phyloP scores from a whole-genome alignment of 1,140 invertebrate species.

The Hermetia illucens region DNA sequence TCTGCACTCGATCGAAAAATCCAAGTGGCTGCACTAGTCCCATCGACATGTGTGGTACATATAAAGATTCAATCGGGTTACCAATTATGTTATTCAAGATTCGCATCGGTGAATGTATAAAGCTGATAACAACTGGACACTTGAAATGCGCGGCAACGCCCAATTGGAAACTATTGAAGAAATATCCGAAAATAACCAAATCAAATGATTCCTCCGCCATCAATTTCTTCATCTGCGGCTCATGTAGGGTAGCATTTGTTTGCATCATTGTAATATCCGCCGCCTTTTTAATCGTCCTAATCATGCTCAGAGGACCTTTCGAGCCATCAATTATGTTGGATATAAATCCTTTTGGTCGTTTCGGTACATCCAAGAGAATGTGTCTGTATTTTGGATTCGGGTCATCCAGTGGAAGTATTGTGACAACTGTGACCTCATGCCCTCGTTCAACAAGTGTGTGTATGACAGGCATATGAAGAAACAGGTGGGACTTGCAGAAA shows the following conservation, averaged over 20 bases:
- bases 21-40: not conserved
- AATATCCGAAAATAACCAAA: not conserved
- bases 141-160: constrained; percentile 3
- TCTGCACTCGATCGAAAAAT: not conserved
- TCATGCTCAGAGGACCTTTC: not conserved
- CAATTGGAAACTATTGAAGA: not conserved
- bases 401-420: not conserved
- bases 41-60: not conserved
- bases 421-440: not conserved
- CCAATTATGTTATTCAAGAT: not conserved
- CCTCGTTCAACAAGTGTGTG: not conserved
- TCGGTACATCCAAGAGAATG: not conserved
- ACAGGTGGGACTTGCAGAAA: not conserved
- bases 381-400: not conserved
- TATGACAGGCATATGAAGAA: not conserved
- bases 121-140: not conserved
- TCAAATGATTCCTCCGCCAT: constrained; percentile 1
- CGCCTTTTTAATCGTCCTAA: not conserved
- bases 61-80: not conserved
- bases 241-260: not conserved
- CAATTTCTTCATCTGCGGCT: not conserved
- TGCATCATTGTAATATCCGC: not conserved
- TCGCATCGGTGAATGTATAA: not conserved
- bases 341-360: not conserved
- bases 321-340: not conserved